Base-by-base conservation (phyloP, 2,113 vertebrate species). In the Lipophrys pholis region DNA sequence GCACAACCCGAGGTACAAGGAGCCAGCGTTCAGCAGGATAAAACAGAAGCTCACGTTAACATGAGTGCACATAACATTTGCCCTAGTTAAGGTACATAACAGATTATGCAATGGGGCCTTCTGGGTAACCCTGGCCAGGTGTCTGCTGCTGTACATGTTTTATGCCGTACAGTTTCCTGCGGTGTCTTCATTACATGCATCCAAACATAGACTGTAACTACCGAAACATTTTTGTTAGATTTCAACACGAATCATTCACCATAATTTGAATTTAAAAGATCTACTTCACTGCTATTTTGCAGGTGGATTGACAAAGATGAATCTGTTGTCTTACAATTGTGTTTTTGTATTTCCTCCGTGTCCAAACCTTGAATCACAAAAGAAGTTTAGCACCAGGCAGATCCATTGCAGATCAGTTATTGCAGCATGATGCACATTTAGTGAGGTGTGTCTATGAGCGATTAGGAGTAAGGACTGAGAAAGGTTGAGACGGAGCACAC, bases 11-110 rank as follows among this genome's bases (percentile, higher is more conserved):
- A 12, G 51, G 40, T 56, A 36, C n/a, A n/a, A 64, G 39, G 7
- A n/a, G 14, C 15, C n/a, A 50, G 53, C 54, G 46, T 53, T 4
- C 17, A 55, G 41, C 16, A 30, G 5, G 38, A 52, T 54, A 35
- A 46, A 40, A 49, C 64, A 62, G n/a, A 80, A 14, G n/a, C 1
- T 68, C 21, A 16, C 43, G 56, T 46, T 67, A 15, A 51, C 50
- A 57, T 5, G 51, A 51, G 36, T 30, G 36, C 38, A 41, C 67
- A 41, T 55, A 59, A 1, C 43, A 42, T 67, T 60, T 46, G 46
- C 46, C 42, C 48, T 51, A 14, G 16, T 36, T 10, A 41, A 15
- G 50, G 9, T 11, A 63, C n/a, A 39, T 59, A 41, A 61, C 57
- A 67, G 1, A 56, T 79, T 3, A 72, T 46, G n/a, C 55, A 57